phyloP scores from a whole-genome alignment of 2,888 invertebrate genomes.

The Drosophila paramelanica region DNA sequence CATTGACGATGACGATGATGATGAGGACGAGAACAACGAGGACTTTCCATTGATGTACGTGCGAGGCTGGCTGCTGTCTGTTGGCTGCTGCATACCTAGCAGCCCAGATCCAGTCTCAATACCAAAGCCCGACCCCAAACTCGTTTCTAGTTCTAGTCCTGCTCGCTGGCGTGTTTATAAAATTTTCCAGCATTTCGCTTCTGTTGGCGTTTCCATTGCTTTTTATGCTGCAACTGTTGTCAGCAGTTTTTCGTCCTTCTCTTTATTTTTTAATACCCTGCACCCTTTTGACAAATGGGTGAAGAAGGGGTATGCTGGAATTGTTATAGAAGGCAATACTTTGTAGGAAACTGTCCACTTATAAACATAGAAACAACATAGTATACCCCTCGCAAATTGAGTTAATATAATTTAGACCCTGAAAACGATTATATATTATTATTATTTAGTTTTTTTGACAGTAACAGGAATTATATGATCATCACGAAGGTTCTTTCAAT shows the following conservation, averaged over 20 bases:
- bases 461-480: too few species aligned
- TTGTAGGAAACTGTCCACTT: too few species aligned
- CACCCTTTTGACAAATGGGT: neutral
- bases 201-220: conserved; percentile 64
- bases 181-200: conserved; percentile 76
- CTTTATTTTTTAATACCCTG: conserved; percentile 18
- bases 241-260: conserved; percentile 70
- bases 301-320: neutral
- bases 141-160: conserved; percentile 21
- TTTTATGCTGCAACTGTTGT: conserved; percentile 76
- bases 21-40: conserved; percentile 33
- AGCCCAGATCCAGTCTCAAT: conserved; percentile 21
- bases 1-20: conserved; percentile 63
- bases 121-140: conserved; percentile 1
- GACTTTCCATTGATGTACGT: conserved; percentile 67
- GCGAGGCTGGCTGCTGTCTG: conserved; percentile 47
- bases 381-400: too few species aligned
- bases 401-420: too few species aligned
- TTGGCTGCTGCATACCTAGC: conserved; percentile 68
- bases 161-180: conserved; percentile 72
- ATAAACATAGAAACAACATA: too few species aligned
- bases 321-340: too few species aligned
- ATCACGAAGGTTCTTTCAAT: too few species aligned
- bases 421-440: too few species aligned
- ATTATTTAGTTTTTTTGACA: too few species aligned